Percentiles rank a stretch among this genome's conserved stretches.
Evolutionary conservation across 2,797 vertebrate genomes (phyloP).

Genomic region (Schizothorax lantsangensis): DNA sequence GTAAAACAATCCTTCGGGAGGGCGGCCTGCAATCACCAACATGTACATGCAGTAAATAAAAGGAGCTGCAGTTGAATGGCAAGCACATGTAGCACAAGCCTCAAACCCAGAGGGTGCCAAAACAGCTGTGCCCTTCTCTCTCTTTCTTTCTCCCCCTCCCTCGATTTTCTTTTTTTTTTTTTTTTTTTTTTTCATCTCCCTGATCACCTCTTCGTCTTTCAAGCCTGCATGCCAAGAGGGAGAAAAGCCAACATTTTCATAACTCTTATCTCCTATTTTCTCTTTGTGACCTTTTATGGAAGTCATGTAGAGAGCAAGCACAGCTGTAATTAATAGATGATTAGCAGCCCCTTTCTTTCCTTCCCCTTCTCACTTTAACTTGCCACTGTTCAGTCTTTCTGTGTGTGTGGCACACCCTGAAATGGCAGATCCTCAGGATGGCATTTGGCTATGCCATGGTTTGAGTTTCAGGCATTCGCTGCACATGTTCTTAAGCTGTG

Average conservation of each 20-base stretch:
- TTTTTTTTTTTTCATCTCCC: constrained; percentile 2
- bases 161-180: no score
- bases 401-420: constrained; percentile 2
- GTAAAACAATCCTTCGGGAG: constrained; percentile 34
- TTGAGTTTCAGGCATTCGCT: constrained; percentile 51
- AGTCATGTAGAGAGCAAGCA: constrained; percentile 53
- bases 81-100: constrained; percentile 36
- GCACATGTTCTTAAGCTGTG: neutral
- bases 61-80: constrained; percentile 24
- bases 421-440: constrained; percentile 19
- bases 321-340: constrained; percentile 65
- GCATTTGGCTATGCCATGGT: constrained; percentile 9
- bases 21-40: constrained; percentile 35
- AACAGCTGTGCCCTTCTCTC: constrained; percentile 32
- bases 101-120: constrained; percentile 35
- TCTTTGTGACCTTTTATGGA: constrained; percentile 60
- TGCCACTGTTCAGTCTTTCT: neutral
- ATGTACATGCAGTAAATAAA: constrained; percentile 21
- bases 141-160: neutral
- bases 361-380: constrained; percentile 37
- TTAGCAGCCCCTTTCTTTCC: constrained; percentile 60
- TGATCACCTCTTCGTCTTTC: constrained; percentile 49
- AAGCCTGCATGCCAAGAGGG: constrained; percentile 28
- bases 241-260: constrained; percentile 59
- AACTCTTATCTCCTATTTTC: constrained; percentile 67